A percentile compares a stretch with the other conserved stretches of the same genome.
phyloP scores from a whole-genome alignment of 2,888 invertebrate genomes.

The Xestobium rufovillosum region DNA sequence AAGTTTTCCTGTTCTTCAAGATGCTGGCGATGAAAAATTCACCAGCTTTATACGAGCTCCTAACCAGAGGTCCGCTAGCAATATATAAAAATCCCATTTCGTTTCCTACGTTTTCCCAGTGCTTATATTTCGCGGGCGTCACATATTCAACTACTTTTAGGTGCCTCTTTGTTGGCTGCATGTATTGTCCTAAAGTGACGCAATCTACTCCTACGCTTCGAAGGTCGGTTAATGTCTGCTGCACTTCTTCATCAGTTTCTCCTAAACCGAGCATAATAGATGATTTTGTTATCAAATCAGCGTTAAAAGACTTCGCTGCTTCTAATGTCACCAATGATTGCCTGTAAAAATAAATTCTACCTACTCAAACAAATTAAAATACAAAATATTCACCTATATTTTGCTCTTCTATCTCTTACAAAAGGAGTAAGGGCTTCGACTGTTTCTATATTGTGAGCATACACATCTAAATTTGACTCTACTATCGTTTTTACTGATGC shows the following conservation, averaged over 20 bases:
- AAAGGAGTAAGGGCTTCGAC: constrained; percentile 84
- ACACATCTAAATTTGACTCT: constrained; percentile 84
- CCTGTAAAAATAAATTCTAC: constrained; percentile 35
- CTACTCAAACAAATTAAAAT: not conserved
- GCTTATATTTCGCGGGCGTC: constrained; percentile 84
- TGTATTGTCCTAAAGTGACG: constrained; percentile 95
- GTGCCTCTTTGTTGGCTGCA: constrained; percentile 98
- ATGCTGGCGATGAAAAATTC: constrained; percentile 84
- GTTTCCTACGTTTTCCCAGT: constrained; percentile 77
- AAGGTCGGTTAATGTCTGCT: constrained; percentile 81
- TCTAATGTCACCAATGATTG: constrained; percentile 81
- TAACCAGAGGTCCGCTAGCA: constrained; percentile 93
- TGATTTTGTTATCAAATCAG: constrained; percentile 87
- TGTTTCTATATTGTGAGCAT: constrained; percentile 98
- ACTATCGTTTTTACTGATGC: constrained; percentile 69
- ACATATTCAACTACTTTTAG: constrained; percentile 90
- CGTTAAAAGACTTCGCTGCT: constrained; percentile 72
- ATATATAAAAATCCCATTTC: constrained; percentile 91
- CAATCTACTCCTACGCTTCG: constrained; percentile 82
- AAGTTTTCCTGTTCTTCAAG: constrained; percentile 53
- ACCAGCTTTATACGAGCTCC: constrained; percentile 97
- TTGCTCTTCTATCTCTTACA: constrained; percentile 89
- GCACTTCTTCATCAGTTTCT: constrained; percentile 80
- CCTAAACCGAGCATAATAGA: constrained; percentile 97
- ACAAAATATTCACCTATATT: constrained; percentile 52